Conservation (phyloP, 2,113 vertebrate genomes). For the Motacilla tschutschensis region DNA sequence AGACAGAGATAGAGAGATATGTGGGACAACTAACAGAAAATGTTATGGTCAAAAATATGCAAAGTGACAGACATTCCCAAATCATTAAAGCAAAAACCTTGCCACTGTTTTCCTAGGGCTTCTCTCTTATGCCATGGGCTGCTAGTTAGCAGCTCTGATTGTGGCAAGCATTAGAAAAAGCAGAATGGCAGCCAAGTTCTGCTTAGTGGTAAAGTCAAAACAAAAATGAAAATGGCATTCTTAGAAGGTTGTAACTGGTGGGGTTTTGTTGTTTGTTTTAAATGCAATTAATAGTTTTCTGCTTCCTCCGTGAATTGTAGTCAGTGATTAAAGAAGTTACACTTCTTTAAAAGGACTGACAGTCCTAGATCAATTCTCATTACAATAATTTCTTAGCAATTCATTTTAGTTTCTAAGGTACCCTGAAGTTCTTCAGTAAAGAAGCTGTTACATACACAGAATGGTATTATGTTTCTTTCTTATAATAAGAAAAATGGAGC, state of each 20-base stretch:
- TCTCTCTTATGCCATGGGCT: slow-evolving; percentile 25
- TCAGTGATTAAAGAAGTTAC: not conserved
- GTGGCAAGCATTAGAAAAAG: slow-evolving; percentile 41
- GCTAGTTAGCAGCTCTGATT: slow-evolving; percentile 56
- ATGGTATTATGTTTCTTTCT: not conserved
- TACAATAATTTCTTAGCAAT: not conserved
- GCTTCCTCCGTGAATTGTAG: not conserved
- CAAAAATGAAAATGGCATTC: not conserved
- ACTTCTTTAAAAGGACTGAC: not conserved
- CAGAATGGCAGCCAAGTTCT: slow-evolving; percentile 49
- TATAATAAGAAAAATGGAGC: not conserved
- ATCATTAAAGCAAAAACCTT: slow-evolving; percentile 33
- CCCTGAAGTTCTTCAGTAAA: not conserved
- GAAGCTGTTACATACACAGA: not conserved
- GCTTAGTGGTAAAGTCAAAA: slow-evolving; percentile 8
- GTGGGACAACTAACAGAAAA: not conserved
- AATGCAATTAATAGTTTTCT: not conserved
- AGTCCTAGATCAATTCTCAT: not conserved
- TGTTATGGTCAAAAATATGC: not conserved
- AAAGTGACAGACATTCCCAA: slow-evolving; percentile 29
- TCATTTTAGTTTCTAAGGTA: not conserved
- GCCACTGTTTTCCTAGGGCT: slow-evolving; percentile 28
- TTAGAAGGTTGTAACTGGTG: not conserved
- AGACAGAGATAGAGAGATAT: not conserved
- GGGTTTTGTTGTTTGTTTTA: not conserved